These are phyloP conservation scores for Ahaetulla prasina DNA, from an alignment of 2,113 vertebrate species.

Conservation along the genomic window DNA sequence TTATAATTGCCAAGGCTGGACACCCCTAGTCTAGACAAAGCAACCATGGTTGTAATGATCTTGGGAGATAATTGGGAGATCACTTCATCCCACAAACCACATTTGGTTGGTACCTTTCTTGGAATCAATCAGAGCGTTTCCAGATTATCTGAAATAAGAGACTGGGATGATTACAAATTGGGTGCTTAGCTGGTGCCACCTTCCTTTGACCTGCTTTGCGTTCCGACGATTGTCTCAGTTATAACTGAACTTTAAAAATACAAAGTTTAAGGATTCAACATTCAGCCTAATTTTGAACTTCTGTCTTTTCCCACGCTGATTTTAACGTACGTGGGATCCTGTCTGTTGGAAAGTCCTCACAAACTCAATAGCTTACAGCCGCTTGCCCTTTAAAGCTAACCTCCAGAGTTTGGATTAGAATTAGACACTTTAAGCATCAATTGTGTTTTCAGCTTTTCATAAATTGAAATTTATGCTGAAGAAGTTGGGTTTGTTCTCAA, in stretches of 20 bases:
- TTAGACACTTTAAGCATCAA: not conserved
- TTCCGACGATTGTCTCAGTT: not conserved
- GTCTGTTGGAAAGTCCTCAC: not conserved
- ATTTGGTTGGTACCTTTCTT: not conserved
- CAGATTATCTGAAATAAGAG: not conserved
- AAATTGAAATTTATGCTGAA: not conserved
- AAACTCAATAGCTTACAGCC: not conserved
- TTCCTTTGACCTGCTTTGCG: not conserved
- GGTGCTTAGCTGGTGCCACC: not conserved
- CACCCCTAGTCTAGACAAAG: not conserved
- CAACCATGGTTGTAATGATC: not conserved
- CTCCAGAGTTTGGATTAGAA: not conserved
- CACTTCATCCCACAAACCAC: not conserved
- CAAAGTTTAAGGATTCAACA: not conserved
- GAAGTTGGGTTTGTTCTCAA: not conserved
- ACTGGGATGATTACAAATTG: not conserved
- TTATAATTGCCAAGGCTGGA: too few species aligned
- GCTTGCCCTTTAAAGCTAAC: not conserved
- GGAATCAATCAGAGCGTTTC: not conserved
- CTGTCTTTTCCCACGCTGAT: not conserved
- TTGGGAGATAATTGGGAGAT: not conserved
- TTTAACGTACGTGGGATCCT: not conserved
- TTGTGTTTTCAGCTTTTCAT: not conserved
- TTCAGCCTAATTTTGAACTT: not conserved
- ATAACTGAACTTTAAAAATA: not conserved